A percentile compares a stretch with the other conserved stretches of the same genome.
phyloP scores from a whole-genome alignment of 2,113 vertebrate species.

The Paedocypris sp. region DNA sequence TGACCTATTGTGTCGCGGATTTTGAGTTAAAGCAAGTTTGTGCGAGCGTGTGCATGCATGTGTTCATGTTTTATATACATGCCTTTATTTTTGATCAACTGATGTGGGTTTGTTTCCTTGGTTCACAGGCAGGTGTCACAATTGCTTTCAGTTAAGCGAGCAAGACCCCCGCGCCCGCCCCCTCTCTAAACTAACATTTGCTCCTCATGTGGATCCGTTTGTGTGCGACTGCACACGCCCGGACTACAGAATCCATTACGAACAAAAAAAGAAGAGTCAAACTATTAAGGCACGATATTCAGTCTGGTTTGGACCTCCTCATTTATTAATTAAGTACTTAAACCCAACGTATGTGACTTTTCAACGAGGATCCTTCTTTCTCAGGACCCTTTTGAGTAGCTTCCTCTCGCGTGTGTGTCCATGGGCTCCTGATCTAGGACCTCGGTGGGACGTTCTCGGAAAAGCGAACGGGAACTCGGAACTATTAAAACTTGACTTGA shows the following conservation, averaged over 20 bases:
- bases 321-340: constrained; percentile 70
- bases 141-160: constrained; percentile 88
- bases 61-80: too few relatives aligned
- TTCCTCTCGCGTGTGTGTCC: too few relatives aligned
- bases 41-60: too few relatives aligned
- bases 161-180: constrained; percentile 63
- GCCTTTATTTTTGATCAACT: constrained; percentile 36
- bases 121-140: constrained; percentile 99
- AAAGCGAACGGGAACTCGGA: constrained; percentile 67
- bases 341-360: constrained; percentile 80
- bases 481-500: constrained; percentile 81
- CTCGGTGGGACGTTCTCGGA: constrained; percentile 71
- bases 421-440: constrained; percentile 79
- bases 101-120: constrained; percentile 74
- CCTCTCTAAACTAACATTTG: constrained; percentile 48
- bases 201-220: constrained; percentile 50
- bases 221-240: constrained; percentile 75
- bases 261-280: background rate
- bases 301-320: constrained; percentile 62
- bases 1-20: too few relatives aligned
- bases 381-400: constrained; percentile 91
- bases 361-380: constrained; percentile 76
- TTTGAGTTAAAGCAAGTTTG: too few relatives aligned
- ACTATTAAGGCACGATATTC: constrained; percentile 24
- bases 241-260: constrained; percentile 63